Base-by-base conservation (phyloP, 2,797 vertebrate species). In the Acanthopagrus latus region DNA sequence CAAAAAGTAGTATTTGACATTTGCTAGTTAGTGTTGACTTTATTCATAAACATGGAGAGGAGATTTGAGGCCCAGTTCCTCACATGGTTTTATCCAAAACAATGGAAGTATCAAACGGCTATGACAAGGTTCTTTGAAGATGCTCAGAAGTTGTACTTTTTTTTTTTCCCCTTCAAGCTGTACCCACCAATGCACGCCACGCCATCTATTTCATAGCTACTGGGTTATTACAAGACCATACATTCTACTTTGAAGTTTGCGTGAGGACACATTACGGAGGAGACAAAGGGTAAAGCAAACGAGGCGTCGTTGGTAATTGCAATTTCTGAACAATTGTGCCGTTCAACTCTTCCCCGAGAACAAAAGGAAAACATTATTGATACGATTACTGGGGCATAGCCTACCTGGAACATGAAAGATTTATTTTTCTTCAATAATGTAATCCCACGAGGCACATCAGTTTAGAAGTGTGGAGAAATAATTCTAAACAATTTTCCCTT, bases 321-420 rank as follows among this genome's bases (percentile, higher is more conserved):
- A 92, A 94, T 93, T 92, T 94, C 87, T 67, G 65, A 91, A 91
- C 88, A 92, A 92, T 92, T 91, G 89, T 44, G 72, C 87, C 83
- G 85, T 90, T 89, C 88, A 89, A 93, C 88, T 88, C 89, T 91
- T 90, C 84, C 69, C 74, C 0, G 62, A 94, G 91, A 95, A 96
- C 93, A 95, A 95, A 96, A 95, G 93, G 65, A 91, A 93, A 91
- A 79, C 71, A 89, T 89, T 93, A 93, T 94, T 94, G 92, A 94
- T 94, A 94, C 74, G 92, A 94, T 94, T 93, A 92, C 86, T 6
- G 82, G 90, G 89, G 92, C 91, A 88, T 83, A 94, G 91, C 93
- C 90, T 87, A 91, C 92, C 87, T 87, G 86, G 80, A 93, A 95
- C 94, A 94, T 94, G 91, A 94, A 94, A 95, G 92, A 93, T 94